Evolutionary conservation across 1,140 invertebrate genomes (phyloP), one percentile per base, ranked within the genome.

Genomic region (Tetraneura akinire): DNA sequence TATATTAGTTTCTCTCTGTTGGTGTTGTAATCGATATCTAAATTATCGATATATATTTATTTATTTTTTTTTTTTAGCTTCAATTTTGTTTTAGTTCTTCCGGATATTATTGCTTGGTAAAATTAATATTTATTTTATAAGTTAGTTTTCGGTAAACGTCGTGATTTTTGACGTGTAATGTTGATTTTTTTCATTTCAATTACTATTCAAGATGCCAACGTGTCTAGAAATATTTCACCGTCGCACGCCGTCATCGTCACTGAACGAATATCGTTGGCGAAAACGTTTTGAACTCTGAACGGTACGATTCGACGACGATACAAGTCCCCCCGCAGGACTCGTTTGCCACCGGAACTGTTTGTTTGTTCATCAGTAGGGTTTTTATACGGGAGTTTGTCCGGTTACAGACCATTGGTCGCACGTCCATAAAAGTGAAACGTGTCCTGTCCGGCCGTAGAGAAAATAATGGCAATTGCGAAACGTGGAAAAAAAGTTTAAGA

Each of bases 331-430:
- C n/a, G 37, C 21, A 14, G 64, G n/a, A 42, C 11, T 42, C 64
- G 29, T 73, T 51, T 73, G 53, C 16, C 23, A 37, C 10, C 1
- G 4, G 70, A n/a, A 51, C 53, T 74, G 14, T 37, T 37, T 55
- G 51, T 74, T 74, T 55, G 71, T 37, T 74, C 71, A 5, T 37
- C 26, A 26, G 18, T 32, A 2, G 62, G 23, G 70, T 53, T 53
- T 73, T 73, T 73, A 16, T 11, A 55, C 23, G 29, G 14, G 23
- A 14, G 16, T 55, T 21, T 29, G 18, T 29, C 55, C 71, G 49
- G 49, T 74, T 74, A 21, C 71, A 49, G 47, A n/a, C 23, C 51
- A 74, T 74, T 74, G 71, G 71, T 14, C 26, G 23, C 26, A n/a
- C 26, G 47, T 49, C 49, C 18, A 74, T 74, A 74, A 74, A 74